Conservation (phyloP, 1,140 invertebrate genomes). For the Hyposmocoma kahamanoa region DNA sequence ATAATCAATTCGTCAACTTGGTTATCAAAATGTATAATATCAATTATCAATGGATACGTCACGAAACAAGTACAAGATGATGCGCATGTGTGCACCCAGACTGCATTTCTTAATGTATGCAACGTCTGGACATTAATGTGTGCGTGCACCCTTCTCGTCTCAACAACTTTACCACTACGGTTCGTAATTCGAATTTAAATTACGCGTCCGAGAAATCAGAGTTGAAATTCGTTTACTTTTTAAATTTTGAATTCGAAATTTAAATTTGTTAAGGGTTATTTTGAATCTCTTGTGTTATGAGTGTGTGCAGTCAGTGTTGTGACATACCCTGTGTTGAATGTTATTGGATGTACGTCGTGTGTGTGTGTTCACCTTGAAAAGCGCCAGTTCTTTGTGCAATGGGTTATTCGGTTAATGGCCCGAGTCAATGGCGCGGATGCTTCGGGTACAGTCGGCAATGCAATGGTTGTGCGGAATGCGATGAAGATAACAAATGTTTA, state of each 20-base stretch:
- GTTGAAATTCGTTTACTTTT: constrained; percentile 18
- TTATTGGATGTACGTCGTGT: constrained; percentile 9
- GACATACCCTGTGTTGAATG: no score
- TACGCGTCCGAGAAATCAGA: constrained; percentile 12
- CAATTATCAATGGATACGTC: no score
- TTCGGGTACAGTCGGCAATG: constrained; percentile 44
- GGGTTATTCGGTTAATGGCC: constrained; percentile 73
- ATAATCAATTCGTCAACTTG: no score
- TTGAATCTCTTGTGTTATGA: constrained; percentile 39
- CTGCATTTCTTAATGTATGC: constrained; percentile 18
- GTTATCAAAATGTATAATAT: no score
- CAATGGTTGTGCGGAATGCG: no score
- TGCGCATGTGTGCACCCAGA: no score
- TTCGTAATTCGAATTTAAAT: background rate
- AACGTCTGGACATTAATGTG: constrained; percentile 36
- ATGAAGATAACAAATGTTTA: no score
- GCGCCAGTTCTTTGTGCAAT: constrained; percentile 71
- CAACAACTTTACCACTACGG: constrained; percentile 24
- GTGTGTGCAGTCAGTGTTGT: constrained; percentile 7
- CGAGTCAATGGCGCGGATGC: constrained; percentile 69
- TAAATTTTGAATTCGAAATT: background rate
- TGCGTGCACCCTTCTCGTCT: constrained; percentile 65
- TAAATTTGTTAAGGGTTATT: constrained; percentile 44
- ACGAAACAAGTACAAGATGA: no score
- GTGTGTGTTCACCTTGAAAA: constrained; percentile 72